Evolutionary conservation across 2,888 invertebrate species (phyloP), one percentile per base, ranked within the genome.

Genomic region (Ellobium chinense): DNA sequence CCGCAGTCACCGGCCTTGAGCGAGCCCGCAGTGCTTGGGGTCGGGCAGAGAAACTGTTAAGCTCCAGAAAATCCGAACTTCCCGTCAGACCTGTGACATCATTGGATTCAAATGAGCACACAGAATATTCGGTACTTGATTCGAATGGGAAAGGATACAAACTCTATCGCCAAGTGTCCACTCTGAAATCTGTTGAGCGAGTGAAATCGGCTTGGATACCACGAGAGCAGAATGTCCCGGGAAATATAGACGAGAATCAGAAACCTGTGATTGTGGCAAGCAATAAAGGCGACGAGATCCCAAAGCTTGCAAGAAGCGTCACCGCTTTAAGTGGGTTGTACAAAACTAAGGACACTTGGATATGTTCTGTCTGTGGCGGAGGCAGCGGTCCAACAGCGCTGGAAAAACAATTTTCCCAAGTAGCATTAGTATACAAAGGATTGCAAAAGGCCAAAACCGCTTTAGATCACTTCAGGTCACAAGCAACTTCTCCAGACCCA

Each of bases 261-360:
- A 46, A 18, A 18, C 46, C 46, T 12, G 46, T 18, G 46, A 46
- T 18, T 12, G 46, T 46, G 18, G 46, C 7, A 46, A 18, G 46
- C 31, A 4, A 24, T 7, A 65, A 65, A 7, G 5, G 65, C 14
- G 31, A 65, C 27, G 9, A 3, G 4, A 29, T 14, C 7, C 65
- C 65, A 65, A 65, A 27, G 9, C 18, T 39, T 39, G 31, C 58
- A 5, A n/a, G 31, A 56, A 72, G 72, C n/a, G 72, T 72, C 9
- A 58, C 58, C 18, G 31, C 58, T 21, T 7, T 72, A 31, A 56
- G 46, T 9, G 72, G 46, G 14, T 24, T 72, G 7, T 14, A n/a
- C 21, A 72, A 58, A 31, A 29, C 72, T 21, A 24, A 27, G 46
- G 36, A 58, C 7, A n/a, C n/a, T 34, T 72, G 72, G 72, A 72